These are phyloP conservation scores for Erythrocebus patas DNA, from an alignment of 2,113 vertebrate genomes.

Conservation along the genomic window DNA sequence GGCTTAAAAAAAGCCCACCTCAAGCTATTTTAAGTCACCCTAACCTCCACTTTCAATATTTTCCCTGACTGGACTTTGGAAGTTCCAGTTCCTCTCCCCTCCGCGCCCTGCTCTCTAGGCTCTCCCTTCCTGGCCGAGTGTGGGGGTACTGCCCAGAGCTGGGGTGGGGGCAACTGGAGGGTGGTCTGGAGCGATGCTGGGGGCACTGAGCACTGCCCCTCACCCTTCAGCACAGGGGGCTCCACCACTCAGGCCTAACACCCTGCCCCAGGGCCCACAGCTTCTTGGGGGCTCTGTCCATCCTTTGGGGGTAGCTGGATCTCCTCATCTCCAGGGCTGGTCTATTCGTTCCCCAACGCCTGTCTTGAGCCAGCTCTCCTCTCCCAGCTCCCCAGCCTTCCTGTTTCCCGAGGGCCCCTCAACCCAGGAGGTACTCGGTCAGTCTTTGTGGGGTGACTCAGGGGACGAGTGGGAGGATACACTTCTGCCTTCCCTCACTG, in stretches of 20 bases:
- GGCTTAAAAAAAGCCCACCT: neutral
- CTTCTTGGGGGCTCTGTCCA: neutral
- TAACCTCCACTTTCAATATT: neutral
- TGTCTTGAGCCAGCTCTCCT: neutral
- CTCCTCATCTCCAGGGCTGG: neutral
- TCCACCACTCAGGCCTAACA: no score
- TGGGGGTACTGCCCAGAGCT: accelerated
- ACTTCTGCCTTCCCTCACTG: neutral
- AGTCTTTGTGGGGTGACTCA: neutral
- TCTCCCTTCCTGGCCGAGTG: neutral
- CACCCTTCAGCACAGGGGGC: no score
- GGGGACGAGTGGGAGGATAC: neutral
- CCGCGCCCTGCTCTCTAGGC: no score
- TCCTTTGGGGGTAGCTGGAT: neutral
- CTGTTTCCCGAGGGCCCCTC: neutral
- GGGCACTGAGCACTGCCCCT: accelerated
- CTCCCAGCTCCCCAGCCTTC: accelerated
- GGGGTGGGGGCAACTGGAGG: no score
- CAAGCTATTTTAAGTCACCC: conserved; percentile 58
- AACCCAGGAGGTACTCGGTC: no score
- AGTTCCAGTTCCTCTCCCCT: neutral
- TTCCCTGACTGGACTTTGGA: neutral
- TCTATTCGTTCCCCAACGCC: neutral
- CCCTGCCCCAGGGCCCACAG: neutral
- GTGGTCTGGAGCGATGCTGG: accelerated